Percentiles rank a stretch among this genome's conserved stretches.
Conservation (phyloP, 2,797 vertebrate genomes). For the Uromys caudimaculatus region DNA sequence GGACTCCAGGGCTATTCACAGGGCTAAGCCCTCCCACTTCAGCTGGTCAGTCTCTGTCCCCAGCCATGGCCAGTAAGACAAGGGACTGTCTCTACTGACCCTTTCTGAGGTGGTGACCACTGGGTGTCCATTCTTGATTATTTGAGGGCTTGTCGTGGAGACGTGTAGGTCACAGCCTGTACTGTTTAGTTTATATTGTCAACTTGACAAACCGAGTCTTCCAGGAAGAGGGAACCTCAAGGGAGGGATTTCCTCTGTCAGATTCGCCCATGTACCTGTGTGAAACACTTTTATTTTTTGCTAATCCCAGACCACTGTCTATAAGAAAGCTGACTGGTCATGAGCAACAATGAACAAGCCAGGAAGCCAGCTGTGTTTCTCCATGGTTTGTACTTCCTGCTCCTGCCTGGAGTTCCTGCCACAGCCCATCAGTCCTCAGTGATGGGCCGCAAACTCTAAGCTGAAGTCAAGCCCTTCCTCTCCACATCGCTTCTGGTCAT, state of each 20-base stretch:
- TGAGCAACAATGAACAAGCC: not conserved
- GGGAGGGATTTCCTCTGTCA: not conserved
- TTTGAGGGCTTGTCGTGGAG: fast-evolving
- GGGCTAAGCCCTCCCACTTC: not conserved
- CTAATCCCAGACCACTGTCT: not conserved
- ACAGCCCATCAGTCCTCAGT: too few species aligned
- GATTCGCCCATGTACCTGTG: not conserved
- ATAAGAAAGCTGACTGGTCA: not conserved
- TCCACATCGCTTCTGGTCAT: not conserved
- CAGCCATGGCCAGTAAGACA: not conserved
- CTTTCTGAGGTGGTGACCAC: fast-evolving
- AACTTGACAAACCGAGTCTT: not conserved
- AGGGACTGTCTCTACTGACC: not conserved
- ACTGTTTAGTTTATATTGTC: not conserved
- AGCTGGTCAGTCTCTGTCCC: not conserved
- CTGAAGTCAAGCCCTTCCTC: not conserved
- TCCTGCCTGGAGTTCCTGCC: not conserved
- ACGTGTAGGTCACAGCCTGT: not conserved
- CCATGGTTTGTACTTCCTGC: not conserved
- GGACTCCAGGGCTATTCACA: not conserved
- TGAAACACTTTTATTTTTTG: too few species aligned
- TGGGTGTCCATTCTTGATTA: fast-evolving
- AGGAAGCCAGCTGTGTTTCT: not conserved
- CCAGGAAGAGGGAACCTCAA: too few species aligned
- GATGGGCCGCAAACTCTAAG: not conserved